Base-by-base conservation (phyloP, 2,113 vertebrate genomes). In the Rhea americana region DNA sequence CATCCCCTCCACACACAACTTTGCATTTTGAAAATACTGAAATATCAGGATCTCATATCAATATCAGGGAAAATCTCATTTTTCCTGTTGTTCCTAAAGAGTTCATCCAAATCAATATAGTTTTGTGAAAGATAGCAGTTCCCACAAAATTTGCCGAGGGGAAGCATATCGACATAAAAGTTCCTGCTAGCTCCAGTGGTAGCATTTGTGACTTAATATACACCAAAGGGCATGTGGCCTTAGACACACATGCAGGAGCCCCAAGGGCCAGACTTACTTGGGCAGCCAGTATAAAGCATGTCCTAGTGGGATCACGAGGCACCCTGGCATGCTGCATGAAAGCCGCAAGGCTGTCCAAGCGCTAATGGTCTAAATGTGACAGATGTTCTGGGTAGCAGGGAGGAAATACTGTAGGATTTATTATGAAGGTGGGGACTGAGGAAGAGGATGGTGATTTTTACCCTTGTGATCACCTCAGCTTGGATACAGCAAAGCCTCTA, bases 181-280 rank as follows among this genome's bases (percentile, higher is more conserved):
- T 30, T 84, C 47, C 51, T 67, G 47, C 26, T 32, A 89, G 71
- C 41, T 63, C 65, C 51, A n/a, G n/a, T 68, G 68, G 75, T 28
- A 55, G 53, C 53, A 26, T 55, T 45, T 37, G 37, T 55, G 48
- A 75, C 26, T 62, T 45, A 45, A 37, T 30, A 7, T 3, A 25
- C 0, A 14, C 22, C 53, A 24, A 26, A 35, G 25, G 0, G 2
- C 32, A 13, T 2, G 0, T 6, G 2, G 13, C 39, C 47, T 11
- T 66, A 56, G 11, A 26, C 9, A 28, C 72, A 22, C 1, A 1
- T 24, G 11, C 22, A 17, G 43, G 61, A 92, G 35, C 32, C 45
- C 45, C 45, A 47, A 17, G 45, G 18, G 45, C 45, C 45, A 47
- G 45, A 17, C 45, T 47, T 17, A 47, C 45, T 47, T 47, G 16